Conservation (phyloP, 1,140 invertebrate species). For the Heliconius eleuchia region DNA sequence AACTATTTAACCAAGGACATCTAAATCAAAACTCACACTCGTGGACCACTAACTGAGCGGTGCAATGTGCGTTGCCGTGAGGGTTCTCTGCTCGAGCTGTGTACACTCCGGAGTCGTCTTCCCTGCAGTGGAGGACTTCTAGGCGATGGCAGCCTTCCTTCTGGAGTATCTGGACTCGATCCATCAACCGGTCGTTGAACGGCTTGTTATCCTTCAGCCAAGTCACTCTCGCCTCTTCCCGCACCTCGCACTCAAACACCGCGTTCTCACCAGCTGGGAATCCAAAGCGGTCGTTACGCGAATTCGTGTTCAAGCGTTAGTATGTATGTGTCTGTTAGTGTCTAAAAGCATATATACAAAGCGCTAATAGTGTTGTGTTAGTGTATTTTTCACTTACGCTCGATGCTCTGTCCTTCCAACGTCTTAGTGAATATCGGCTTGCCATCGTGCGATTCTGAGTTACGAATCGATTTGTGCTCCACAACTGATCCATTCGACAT, state of each 20-base stretch:
- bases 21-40: slow-evolving; percentile 84
- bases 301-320: slow-evolving; percentile 71
- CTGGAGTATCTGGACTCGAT: slow-evolving; percentile 85
- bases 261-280: slow-evolving; percentile 92
- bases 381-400: slow-evolving; percentile 85
- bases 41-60: slow-evolving; percentile 92
- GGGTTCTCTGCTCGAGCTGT: slow-evolving; percentile 93
- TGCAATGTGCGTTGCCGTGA: slow-evolving; percentile 90
- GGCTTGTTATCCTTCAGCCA: slow-evolving; percentile 96
- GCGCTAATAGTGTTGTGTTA: slow-evolving; percentile 63
- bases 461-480: slow-evolving; percentile 54
- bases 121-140: slow-evolving; percentile 89
- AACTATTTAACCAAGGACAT: background rate
- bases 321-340: slow-evolving; percentile 71
- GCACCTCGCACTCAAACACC: slow-evolving; percentile 89
- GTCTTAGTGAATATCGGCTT: slow-evolving; percentile 88
- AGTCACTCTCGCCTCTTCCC: slow-evolving; percentile 84
- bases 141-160: slow-evolving; percentile 84
- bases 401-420: slow-evolving; percentile 87
- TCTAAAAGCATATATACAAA: slow-evolving; percentile 78
- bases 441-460: slow-evolving; percentile 75
- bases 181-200: slow-evolving; percentile 88
- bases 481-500: slow-evolving; percentile 64
- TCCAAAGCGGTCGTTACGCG: slow-evolving; percentile 56
- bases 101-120: slow-evolving; percentile 94